Evolutionary conservation across 2,113 vertebrate genomes (phyloP), one percentile per base, ranked within the genome.

Genomic region (Diphyllodes magnificus): DNA sequence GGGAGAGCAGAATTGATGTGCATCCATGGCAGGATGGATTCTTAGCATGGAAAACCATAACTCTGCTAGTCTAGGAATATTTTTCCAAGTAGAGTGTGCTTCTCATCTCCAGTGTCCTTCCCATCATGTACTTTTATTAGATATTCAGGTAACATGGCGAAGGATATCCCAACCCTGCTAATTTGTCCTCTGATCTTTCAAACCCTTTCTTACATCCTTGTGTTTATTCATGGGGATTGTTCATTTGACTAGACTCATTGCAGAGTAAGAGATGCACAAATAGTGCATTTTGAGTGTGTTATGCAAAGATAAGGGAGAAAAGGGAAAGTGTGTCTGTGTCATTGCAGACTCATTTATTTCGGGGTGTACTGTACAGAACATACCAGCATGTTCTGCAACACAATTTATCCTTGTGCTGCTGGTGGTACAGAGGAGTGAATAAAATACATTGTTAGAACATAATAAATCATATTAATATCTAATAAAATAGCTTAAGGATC

Each of bases 281-380:
- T 61, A 49, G 51, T 40, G 21, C 64, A 45, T 82, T 90, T 92
- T 53, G 51, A 75, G 64, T 37, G 51, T 68, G 53, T 85, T 81
- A 42, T 10, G 12, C 73, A 66, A 54, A 76, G 57, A 81, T 93
- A 86, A 87, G 45, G 35, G 51, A 92, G 88, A 90, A 60, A 71
- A 78, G 42, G 47, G 47, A 33, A 89, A 60, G 60, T 49, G 23
- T 78, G 66, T 79, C 8, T 59, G 4, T 82, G 93, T 78, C 71
- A 39, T 31, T 85, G 82, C 65, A 68, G 91, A 49, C 75, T 92
- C 70, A 63, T 94, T 96, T 96, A 40, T 93, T 90, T 91, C 68
- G 17, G 1, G 1, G 17, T 66, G 83, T 77, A 31, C 63, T 49
- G 65, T 60, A 75, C 84, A 60, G 70, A 91, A 37, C 66, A 73